Conservation (phyloP, 2,113 vertebrate species). For the Salvator merianae region DNA sequence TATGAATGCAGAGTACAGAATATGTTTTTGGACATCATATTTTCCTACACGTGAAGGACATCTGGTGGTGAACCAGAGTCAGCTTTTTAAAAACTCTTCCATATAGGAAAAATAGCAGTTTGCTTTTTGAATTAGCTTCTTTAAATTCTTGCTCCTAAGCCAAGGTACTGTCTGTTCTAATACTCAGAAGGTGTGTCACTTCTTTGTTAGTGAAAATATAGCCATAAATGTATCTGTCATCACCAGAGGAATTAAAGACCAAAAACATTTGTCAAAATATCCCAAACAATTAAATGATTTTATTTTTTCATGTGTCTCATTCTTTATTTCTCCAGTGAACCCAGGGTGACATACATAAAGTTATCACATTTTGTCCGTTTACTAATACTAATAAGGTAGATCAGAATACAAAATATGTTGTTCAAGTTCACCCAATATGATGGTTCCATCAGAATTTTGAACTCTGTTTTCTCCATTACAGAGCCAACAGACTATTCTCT, state of each 20-base stretch:
- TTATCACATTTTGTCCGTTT: neutral
- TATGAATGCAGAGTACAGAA: slow-evolving; percentile 37
- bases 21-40: slow-evolving; percentile 31
- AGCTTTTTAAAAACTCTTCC: slow-evolving; percentile 49
- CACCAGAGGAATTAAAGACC: neutral
- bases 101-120: slow-evolving; percentile 28
- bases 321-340: neutral
- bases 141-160: slow-evolving; percentile 25
- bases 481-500: neutral
- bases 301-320: neutral
- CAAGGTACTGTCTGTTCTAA: slow-evolving; percentile 10
- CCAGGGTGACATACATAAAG: neutral
- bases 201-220: slow-evolving; percentile 6
- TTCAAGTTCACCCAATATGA: neutral
- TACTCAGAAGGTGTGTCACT: neutral
- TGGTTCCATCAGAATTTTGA: neutral
- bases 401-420: neutral
- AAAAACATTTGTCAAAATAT: neutral
- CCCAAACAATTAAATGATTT: neutral
- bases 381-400: neutral
- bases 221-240: neutral
- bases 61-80: slow-evolving; percentile 73
- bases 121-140: neutral
- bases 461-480: neutral
- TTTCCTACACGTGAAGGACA: slow-evolving; percentile 78